Percentiles rank a stretch among this genome's conserved stretches.
Evolutionary conservation across 2,888 invertebrate genomes (phyloP).

Genomic region (Drosophila bunnanda): DNA sequence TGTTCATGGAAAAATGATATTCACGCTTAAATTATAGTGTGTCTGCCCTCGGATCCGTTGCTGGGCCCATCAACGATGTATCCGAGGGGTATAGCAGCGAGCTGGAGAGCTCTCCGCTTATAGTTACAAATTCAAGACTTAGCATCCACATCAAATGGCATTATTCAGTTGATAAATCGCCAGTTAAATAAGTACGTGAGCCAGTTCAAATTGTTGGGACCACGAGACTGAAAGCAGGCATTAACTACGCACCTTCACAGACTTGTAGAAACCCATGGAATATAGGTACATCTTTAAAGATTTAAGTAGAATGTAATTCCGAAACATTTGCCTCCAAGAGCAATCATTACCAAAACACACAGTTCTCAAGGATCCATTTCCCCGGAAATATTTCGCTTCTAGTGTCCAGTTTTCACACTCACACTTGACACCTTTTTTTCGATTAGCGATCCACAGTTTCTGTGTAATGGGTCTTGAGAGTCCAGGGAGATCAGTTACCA

Average conservation of each 20-base stretch:
- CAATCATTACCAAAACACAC: neutral
- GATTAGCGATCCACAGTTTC: conserved; percentile 27
- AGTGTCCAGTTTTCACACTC: conserved; percentile 17
- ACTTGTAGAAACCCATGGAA: neutral
- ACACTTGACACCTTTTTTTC: conserved; percentile 30
- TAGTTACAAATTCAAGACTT: conserved; percentile 41
- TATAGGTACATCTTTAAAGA: neutral
- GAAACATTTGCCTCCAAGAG: neutral
- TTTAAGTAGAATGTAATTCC: neutral
- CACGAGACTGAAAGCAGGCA: conserved; percentile 35
- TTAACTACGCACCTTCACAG: conserved; percentile 18
- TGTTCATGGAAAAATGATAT: conserved; percentile 81
- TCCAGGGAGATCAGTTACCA: conserved; percentile 36
- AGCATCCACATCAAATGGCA: conserved; percentile 50
- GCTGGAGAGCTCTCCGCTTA: neutral
- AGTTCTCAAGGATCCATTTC: neutral
- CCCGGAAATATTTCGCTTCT: neutral
- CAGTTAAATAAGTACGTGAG: conserved; percentile 47
- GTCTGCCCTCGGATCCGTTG: conserved; percentile 58
- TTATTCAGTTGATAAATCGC: conserved; percentile 57
- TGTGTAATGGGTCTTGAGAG: conserved; percentile 22
- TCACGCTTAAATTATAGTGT: conserved; percentile 79
- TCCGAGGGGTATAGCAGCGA: neutral
- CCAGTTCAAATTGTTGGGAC: conserved; percentile 35
- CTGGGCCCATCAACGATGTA: conserved; percentile 38